Base-by-base conservation (phyloP, 1,140 invertebrate genomes). In the Steinernema khuongi region DNA sequence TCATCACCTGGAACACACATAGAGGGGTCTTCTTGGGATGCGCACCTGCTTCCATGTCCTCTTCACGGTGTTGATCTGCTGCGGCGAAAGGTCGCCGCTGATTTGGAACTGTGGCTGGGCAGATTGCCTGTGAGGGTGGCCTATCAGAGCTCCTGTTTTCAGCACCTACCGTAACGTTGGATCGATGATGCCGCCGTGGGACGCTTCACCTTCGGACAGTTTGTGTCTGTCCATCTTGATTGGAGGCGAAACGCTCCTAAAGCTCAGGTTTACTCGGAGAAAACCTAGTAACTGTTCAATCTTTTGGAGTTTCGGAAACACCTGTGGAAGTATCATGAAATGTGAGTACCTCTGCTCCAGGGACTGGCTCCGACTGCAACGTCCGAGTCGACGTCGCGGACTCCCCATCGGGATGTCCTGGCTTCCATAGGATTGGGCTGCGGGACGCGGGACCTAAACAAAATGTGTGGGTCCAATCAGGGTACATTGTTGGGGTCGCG, bases 101-200 rank as follows among this genome's bases (percentile, higher is more conserved):
- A 80, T 80, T 66, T 80, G 68, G 60, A 80, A 80, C 67, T 78
- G 81, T 30, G 79, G 79, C 67, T 80, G 79, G 17, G 79, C 72
- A 28, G 73, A 77, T 74, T 82, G 77, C 30, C 77, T 80, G n/a
- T n/a, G n/a, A 43, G 70, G 79, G 31, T 17, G 41, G 4, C 11
- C 14, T n/a, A 60, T 7, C 26, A 14, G 4, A 60, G 50, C 50
- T 4, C 14, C 22, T 26, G 26, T 4, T 60, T 4, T 60, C 11
- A n/a, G n/a, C 50, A 60, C 14, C 26, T 60, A 60, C 50, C 50
- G 50, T 60, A 60, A 22, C 19, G 50, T 60, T 60, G 50, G 50
- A 26, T 60, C 50, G 26, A 60, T 60, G 7, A n/a, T 41, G 50
- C 11, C 50, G 4, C 7, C 19, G 14, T 7, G 50, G 2, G 7